Evolutionary conservation across 1,140 invertebrate genomes (phyloP).

Genomic region (Cryptotermes secundus): DNA sequence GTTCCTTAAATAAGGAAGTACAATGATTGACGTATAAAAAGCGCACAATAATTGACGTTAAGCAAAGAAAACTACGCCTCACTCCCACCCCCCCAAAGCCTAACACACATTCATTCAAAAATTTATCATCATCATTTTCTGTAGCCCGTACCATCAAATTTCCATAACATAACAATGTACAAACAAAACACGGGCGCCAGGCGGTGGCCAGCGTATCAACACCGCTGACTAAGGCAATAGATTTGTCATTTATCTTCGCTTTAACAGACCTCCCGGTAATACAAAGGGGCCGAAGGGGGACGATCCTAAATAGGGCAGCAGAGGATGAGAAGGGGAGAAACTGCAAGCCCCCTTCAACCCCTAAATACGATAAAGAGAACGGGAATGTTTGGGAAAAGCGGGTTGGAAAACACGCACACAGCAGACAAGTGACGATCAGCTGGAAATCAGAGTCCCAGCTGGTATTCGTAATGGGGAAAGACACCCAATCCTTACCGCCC

Average conservation of each 20-base stretch:
- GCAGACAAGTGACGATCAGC: slow-evolving; percentile 11
- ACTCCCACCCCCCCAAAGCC: neutral
- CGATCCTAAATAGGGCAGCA: slow-evolving; percentile 10
- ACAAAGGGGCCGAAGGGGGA: neutral
- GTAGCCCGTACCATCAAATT: neutral
- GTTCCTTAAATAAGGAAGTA: neutral
- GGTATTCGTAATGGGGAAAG: slow-evolving; percentile 5
- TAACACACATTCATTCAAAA: slow-evolving; percentile 1
- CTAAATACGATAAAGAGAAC: slow-evolving; percentile 11
- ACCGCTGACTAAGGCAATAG: slow-evolving; percentile 17
- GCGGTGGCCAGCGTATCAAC: slow-evolving; percentile 12
- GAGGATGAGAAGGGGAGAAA: neutral
- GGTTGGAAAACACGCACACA: neutral
- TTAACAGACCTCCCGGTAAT: slow-evolving; percentile 18
- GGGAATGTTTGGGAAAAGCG: neutral
- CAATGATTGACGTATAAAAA: neutral
- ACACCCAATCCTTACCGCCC: neutral
- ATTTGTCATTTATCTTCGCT: slow-evolving; percentile 17
- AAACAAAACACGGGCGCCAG: slow-evolving; percentile 13
- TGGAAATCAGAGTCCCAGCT: slow-evolving; percentile 12
- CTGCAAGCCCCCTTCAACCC: neutral
- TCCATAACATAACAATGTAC: slow-evolving; percentile 19
- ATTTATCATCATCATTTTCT: slow-evolving; percentile 8
- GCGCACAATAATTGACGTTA: neutral
- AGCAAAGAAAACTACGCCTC: neutral